These are phyloP conservation scores for Chaenogobius annularis DNA, from an alignment of 2,113 vertebrate species.

Conservation along the genomic window DNA sequence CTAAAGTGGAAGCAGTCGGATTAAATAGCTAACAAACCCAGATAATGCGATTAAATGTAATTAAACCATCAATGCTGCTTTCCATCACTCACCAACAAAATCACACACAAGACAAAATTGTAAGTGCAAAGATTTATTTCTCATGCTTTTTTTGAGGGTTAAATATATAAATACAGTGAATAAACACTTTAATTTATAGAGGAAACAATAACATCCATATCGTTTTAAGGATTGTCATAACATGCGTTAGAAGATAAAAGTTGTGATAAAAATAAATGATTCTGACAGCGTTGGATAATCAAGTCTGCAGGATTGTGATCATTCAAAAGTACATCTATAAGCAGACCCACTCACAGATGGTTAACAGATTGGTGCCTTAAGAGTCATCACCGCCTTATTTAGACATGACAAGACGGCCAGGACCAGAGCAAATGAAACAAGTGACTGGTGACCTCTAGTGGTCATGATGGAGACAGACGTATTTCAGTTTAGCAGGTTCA, in stretches of 20 bases:
- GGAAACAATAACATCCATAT: background rate
- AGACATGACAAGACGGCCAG: background rate
- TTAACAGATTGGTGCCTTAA: conserved; percentile 10
- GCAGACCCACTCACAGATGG: conserved; percentile 24
- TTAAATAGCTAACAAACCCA: conserved; percentile 1
- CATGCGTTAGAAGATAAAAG: conserved; percentile 16
- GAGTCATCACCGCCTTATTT: background rate
- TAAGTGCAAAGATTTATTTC: background rate
- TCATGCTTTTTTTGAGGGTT: background rate
- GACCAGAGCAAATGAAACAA: background rate
- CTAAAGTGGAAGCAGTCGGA: background rate
- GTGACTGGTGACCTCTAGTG: conserved; percentile 39
- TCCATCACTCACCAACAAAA: background rate
- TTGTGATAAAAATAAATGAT: background rate
- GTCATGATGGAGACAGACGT: conserved; percentile 1
- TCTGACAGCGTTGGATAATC: background rate
- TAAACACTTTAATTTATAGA: conserved; percentile 1
- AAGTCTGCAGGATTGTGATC: background rate
- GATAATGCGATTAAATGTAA: conserved; percentile 7
- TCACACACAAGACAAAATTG: background rate
- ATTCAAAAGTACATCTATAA: background rate
- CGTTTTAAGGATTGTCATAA: conserved; percentile 9
- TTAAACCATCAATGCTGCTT: background rate
- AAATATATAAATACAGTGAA: background rate
- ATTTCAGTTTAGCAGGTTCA: background rate